Conservation (phyloP, 64 coral and sea anemone genomes). For the Montipora capricornis region DNA sequence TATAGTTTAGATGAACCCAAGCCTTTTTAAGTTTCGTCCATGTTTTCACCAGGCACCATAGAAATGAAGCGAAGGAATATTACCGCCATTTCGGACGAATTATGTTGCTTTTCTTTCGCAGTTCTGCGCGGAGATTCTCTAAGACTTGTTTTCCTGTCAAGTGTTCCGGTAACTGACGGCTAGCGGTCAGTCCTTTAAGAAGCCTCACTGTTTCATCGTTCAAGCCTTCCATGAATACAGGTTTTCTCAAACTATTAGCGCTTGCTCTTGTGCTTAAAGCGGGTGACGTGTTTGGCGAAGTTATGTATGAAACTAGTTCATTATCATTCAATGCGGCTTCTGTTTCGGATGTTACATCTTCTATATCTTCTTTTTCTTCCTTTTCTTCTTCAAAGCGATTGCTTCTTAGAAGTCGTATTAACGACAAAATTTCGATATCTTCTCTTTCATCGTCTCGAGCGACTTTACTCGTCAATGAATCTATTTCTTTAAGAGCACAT, state of each 20-base stretch:
- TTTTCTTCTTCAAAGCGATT: not conserved
- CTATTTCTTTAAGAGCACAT: not conserved
- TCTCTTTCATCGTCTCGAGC: not conserved
- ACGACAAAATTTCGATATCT: not conserved
- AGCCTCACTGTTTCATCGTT: not conserved
- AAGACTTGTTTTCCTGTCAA: not conserved
- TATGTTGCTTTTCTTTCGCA: not conserved
- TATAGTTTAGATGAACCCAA: too few species aligned
- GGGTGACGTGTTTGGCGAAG: too few species aligned
- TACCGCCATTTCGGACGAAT: too few species aligned
- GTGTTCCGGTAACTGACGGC: not conserved
- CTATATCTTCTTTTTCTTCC: not conserved
- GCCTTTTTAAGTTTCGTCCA: too few species aligned
- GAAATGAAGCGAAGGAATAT: too few species aligned
- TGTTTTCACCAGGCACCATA: too few species aligned
- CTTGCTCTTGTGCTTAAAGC: not conserved
- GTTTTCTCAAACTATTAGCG: not conserved
- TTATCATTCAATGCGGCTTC: not conserved
- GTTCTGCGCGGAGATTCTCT: not conserved
- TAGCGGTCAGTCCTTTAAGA: not conserved
- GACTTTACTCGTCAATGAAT: not conserved
- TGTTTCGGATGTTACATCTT: not conserved
- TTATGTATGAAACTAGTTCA: not conserved
- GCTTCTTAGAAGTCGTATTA: not conserved
- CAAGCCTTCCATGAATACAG: not conserved